Conservation (phyloP, 2,797 vertebrate genomes). For the Chelon labrosus region DNA sequence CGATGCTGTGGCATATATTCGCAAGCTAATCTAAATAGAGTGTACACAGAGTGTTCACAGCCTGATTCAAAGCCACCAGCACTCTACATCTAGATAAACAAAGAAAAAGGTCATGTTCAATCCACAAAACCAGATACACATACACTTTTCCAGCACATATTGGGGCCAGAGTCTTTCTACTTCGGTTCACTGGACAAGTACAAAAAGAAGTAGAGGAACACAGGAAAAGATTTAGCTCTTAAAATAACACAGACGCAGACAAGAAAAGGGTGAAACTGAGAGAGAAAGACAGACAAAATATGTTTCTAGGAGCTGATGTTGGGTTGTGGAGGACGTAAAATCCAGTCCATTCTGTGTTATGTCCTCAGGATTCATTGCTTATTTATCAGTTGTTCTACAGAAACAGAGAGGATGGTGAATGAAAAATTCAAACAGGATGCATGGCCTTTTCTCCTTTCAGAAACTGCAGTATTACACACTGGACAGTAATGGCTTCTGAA, state of each 20-base stretch:
- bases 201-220: conserved; percentile 30
- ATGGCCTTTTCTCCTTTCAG: conserved; percentile 70
- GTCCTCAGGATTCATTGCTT: conserved; percentile 79
- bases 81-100: conserved; percentile 60
- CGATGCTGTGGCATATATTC: conserved; percentile 35
- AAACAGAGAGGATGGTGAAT: conserved; percentile 71
- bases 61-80: conserved; percentile 41
- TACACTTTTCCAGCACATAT: conserved; percentile 23
- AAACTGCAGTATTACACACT: conserved; percentile 67
- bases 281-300: conserved; percentile 41
- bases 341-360: conserved; percentile 68
- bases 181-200: conserved; percentile 48
- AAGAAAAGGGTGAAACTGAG: conserved; percentile 18
- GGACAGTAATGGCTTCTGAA: conserved; percentile 62
- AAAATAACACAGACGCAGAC: conserved; percentile 24
- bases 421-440: conserved; percentile 77
- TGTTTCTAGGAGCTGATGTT: conserved; percentile 43
- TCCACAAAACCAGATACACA: conserved; percentile 31
- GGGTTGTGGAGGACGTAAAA: conserved; percentile 58
- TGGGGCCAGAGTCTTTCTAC: conserved; percentile 16
- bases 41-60: conserved; percentile 22
- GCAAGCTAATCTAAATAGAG: conserved; percentile 43
- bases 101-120: conserved; percentile 62
- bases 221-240: conserved; percentile 29
- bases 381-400: conserved; percentile 79